phyloP scores from a whole-genome alignment of 2,888 invertebrate genomes.

The Nomada lathburiana region DNA sequence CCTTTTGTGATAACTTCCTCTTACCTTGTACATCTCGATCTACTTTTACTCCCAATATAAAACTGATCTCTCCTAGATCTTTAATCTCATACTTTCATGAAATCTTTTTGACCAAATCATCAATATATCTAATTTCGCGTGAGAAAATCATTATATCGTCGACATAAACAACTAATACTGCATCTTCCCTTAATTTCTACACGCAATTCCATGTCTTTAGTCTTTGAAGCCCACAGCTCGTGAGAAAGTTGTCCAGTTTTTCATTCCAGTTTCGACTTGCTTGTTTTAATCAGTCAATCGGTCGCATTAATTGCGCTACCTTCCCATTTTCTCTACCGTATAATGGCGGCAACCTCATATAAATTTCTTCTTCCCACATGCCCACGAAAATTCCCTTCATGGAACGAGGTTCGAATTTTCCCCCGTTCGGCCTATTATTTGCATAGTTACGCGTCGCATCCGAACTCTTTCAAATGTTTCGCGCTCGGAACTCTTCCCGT shows the following conservation, averaged over 20 bases:
- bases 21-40: background rate
- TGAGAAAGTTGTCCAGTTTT: background rate
- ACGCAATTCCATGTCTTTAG: constrained; percentile 9
- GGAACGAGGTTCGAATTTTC: too few relatives aligned
- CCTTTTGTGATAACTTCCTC: background rate
- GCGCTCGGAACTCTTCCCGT: background rate
- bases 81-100: constrained; percentile 3
- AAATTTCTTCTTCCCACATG: constrained; percentile 4
- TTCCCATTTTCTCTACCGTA: background rate
- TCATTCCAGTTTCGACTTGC: constrained; percentile 16
- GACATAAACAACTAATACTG: background rate
- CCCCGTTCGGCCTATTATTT: too few relatives aligned
- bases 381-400: too few relatives aligned
- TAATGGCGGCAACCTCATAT: constrained; percentile 23
- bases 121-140: background rate
- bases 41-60: constrained; percentile 10
- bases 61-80: constrained; percentile 10
- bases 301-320: constrained; percentile 7
- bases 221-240: background rate
- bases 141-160: constrained; percentile 1
- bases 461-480: background rate
- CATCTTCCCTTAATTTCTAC: background rate
- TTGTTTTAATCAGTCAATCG: constrained; percentile 13
- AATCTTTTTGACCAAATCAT: background rate
- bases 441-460: background rate